Percentiles rank a stretch among this genome's conserved stretches.
These are phyloP conservation scores for Hoplodrina ambigua DNA, from an alignment of 2,888 invertebrate genomes.

Conservation along the genomic window DNA sequence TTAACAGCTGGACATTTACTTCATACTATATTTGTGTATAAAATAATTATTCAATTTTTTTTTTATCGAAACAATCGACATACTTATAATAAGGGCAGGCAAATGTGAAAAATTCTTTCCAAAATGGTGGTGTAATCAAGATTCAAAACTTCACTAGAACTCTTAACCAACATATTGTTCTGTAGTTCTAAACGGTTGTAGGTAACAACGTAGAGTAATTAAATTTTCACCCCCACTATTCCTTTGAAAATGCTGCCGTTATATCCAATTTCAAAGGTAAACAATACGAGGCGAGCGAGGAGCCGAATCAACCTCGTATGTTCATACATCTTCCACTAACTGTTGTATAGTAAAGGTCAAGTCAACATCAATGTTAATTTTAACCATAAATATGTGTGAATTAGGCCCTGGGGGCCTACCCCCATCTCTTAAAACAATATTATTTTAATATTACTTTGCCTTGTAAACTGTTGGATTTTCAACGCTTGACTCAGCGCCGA, in stretches of 20 bases:
- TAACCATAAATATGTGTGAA: slow-evolving; percentile 48
- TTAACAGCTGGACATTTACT: too few relatives aligned
- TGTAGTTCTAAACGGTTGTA: slow-evolving; percentile 23
- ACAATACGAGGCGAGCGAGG: slow-evolving; percentile 63
- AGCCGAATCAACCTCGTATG: slow-evolving; percentile 57
- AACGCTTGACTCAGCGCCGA: too few relatives aligned
- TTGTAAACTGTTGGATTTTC: too few relatives aligned
- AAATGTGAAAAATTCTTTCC: background rate
- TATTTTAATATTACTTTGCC: too few relatives aligned
- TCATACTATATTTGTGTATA: too few relatives aligned
- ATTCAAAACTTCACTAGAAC: background rate
- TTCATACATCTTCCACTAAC: slow-evolving; percentile 59
- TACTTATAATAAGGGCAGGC: background rate
- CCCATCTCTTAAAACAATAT: too few relatives aligned
- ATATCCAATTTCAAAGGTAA: slow-evolving; percentile 79
- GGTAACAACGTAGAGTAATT: slow-evolving; percentile 65
- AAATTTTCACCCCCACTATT: slow-evolving; percentile 70
- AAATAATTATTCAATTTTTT: too few relatives aligned
- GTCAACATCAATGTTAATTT: slow-evolving; percentile 65
- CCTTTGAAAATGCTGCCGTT: slow-evolving; percentile 69
- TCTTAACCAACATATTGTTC: slow-evolving; percentile 14
- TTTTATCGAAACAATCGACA: too few relatives aligned
- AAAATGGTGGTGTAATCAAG: background rate
- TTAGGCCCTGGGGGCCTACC: too few relatives aligned
- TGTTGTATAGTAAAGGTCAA: slow-evolving; percentile 62